Evolutionary conservation across 2,888 invertebrate species (phyloP).

Genomic region (Operophtera brumata): DNA sequence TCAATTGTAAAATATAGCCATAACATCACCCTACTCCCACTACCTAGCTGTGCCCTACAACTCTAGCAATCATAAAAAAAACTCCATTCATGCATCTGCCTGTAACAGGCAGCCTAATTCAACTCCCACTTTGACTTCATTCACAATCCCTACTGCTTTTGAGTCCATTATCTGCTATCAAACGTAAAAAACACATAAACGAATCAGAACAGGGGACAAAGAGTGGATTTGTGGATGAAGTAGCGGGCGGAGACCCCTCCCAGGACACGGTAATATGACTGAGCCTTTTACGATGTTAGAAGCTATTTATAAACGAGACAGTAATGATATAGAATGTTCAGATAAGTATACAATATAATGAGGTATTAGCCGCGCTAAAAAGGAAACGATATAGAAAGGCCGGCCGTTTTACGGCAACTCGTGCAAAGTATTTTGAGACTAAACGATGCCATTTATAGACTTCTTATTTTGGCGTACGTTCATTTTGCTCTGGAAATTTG

Average conservation of each 20-base stretch:
- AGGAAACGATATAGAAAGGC: no score
- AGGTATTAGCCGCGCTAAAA: no score
- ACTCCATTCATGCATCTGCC: neutral
- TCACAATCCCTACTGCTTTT: conserved; percentile 33
- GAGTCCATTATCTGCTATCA: conserved; percentile 50
- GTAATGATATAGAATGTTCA: neutral
- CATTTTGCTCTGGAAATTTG: no score
- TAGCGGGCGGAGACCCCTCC: neutral
- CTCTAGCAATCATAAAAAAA: neutral
- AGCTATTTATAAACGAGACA: neutral
- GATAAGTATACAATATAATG: neutral
- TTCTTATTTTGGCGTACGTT: no score
- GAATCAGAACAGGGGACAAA: conserved; percentile 39
- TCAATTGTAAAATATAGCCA: no score
- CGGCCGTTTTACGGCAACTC: no score
- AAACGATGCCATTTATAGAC: no score
- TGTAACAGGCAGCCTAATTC: neutral
- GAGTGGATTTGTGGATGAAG: conserved; percentile 6
- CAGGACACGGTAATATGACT: neutral
- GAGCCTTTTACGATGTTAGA: neutral
- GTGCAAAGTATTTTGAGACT: no score
- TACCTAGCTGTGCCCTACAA: no score
- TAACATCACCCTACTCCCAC: no score
- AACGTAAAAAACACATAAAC: conserved; percentile 43
- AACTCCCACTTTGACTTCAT: neutral